Conservation (phyloP, 2,888 invertebrate genomes). For the Eupithecia centaureata region DNA sequence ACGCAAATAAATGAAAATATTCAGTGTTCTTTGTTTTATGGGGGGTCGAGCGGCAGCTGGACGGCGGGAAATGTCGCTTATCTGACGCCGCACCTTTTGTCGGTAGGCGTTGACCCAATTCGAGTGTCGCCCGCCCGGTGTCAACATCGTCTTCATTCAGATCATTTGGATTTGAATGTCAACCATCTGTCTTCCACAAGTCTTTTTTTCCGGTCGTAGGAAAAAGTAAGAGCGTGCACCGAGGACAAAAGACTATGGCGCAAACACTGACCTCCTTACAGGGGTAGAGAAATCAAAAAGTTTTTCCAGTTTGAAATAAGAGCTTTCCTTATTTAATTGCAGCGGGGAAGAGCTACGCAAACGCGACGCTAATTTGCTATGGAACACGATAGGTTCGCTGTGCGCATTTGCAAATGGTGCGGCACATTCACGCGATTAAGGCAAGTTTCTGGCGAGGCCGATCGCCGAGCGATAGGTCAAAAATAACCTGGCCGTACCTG, state of each 20-base stretch:
- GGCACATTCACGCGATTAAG: conserved; percentile 77
- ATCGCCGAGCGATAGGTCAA: conserved; percentile 81
- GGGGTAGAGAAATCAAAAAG: conserved; percentile 28
- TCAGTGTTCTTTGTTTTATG: conserved; percentile 77
- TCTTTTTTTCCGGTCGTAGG: conserved; percentile 23
- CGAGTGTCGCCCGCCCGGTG: conserved; percentile 63
- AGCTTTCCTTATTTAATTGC: conserved; percentile 57
- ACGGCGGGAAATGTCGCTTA: conserved; percentile 78
- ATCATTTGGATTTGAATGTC: conserved; percentile 57
- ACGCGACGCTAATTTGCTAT: conserved; percentile 63
- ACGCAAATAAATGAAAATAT: conserved; percentile 76
- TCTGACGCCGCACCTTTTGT: conserved; percentile 82
- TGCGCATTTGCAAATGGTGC: conserved; percentile 73
- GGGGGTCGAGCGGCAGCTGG: conserved; percentile 73
- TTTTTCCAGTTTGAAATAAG: conserved; percentile 42
- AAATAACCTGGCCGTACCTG: conserved; percentile 81
- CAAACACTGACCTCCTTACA: conserved; percentile 39
- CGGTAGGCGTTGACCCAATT: conserved; percentile 81
- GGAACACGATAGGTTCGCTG: conserved; percentile 64
- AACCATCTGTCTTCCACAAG: conserved; percentile 40
- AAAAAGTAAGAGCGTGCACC: conserved; percentile 26
- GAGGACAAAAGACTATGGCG: conserved; percentile 20
- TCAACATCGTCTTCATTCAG: conserved; percentile 68
- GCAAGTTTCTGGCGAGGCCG: conserved; percentile 78
- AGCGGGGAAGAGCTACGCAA: conserved; percentile 49